These are phyloP conservation scores for Vimba vimba DNA, from an alignment of 2,113 vertebrate genomes.

Conservation along the genomic window DNA sequence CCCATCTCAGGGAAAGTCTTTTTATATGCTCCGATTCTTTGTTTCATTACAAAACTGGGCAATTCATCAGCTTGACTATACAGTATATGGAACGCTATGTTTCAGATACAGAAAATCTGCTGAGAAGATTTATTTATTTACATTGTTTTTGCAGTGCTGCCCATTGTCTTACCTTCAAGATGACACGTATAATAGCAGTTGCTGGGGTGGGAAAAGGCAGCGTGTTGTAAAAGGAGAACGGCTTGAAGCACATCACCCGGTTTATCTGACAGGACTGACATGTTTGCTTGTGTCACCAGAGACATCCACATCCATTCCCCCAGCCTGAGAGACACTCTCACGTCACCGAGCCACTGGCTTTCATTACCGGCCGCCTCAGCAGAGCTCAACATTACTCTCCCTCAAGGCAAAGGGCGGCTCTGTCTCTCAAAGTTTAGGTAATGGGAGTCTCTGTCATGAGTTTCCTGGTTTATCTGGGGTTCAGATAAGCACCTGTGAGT, in stretches of 20 bases:
- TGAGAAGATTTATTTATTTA: constrained; percentile 16
- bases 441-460: constrained; percentile 12
- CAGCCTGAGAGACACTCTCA: neutral
- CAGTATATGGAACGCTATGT: neutral
- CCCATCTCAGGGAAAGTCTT: constrained; percentile 1
- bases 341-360: constrained; percentile 32
- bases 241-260: neutral
- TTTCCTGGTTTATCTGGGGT: constrained; percentile 49
- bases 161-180: neutral
- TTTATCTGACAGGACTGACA: constrained; percentile 37
- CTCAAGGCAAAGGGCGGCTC: constrained; percentile 1
- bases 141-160: neutral
- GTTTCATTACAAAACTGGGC: neutral
- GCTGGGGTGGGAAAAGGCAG: neutral
- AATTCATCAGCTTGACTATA: neutral
- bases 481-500: constrained; percentile 52
- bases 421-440: constrained; percentile 37
- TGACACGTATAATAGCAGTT: neutral
- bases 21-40: neutral
- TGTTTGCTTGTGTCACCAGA: constrained; percentile 30
- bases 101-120: constrained; percentile 7
- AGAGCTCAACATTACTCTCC: constrained; percentile 34
- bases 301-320: constrained; percentile 37
- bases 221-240: neutral
- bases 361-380: constrained; percentile 29